Base-by-base conservation (phyloP, 2,888 invertebrate genomes). In the Aproaerema taeniolella region DNA sequence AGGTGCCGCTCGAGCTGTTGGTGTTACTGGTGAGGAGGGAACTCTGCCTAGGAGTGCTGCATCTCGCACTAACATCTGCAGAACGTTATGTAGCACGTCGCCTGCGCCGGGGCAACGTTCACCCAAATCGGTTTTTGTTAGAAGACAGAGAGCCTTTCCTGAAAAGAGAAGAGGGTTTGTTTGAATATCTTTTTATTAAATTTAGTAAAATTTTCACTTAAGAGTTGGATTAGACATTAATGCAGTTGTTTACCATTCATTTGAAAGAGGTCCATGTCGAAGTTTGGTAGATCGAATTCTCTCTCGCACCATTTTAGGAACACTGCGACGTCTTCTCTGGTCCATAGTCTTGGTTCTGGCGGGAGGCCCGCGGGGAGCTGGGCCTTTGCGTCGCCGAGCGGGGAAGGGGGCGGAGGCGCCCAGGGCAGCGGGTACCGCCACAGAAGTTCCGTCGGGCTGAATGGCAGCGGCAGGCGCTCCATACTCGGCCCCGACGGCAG, bases 161-260 rank as follows among this genome's bases (percentile, higher is more conserved):
- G 82, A 68, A 68, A 33, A n/a, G n/a, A n/a, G n/a, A n/a, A n/a
- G n/a, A n/a, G n/a, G n/a, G n/a, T n/a, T n/a, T n/a, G n/a, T n/a
- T n/a, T n/a, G n/a, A n/a, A n/a, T n/a, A n/a, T n/a, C n/a, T n/a
- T n/a, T n/a, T n/a, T n/a, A n/a, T n/a, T n/a, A n/a, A n/a, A n/a
- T n/a, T n/a, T n/a, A n/a, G n/a, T n/a, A n/a, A n/a, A n/a, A n/a
- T n/a, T n/a, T n/a, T n/a, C n/a, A n/a, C n/a, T n/a, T n/a, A n/a
- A n/a, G n/a, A n/a, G n/a, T n/a, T n/a, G n/a, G n/a, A n/a, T n/a
- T n/a, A n/a, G n/a, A n/a, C n/a, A n/a, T n/a, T n/a, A n/a, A n/a
- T n/a, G n/a, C n/a, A n/a, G n/a, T n/a, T n/a, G n/a, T n/a, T 88
- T 83, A 89, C 97, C 97, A 75, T 97, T 97, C 96, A 97, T 97